phyloP scores from a whole-genome alignment of 2,113 vertebrate species.

The Aspiorhynchus laticeps region DNA sequence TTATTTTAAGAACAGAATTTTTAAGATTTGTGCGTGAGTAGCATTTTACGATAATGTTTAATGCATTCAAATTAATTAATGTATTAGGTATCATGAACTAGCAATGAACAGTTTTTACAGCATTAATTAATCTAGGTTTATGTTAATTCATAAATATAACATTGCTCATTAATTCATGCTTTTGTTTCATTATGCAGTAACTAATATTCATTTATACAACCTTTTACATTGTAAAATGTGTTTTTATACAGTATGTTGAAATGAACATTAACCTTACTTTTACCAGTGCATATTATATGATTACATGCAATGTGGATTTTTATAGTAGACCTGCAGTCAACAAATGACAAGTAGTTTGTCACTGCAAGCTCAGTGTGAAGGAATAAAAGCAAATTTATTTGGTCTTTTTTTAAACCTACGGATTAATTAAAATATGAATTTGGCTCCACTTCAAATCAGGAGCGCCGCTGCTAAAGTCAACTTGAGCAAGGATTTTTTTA shows the following conservation, averaged over 20 bases:
- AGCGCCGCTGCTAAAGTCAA: no score
- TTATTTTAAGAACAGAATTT: neutral
- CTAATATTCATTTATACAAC: neutral
- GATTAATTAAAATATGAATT: slow-evolving; percentile 4
- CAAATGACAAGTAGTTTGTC: neutral
- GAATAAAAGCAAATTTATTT: neutral
- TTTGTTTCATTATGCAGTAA: neutral
- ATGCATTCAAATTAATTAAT: neutral
- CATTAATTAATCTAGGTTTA: neutral
- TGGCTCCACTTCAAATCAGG: neutral
- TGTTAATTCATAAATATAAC: neutral
- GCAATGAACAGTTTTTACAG: neutral
- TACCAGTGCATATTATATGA: neutral
- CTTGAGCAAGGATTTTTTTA: neutral
- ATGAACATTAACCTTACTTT: neutral
- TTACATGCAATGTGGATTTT: neutral
- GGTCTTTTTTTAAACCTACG: neutral
- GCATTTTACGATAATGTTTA: neutral
- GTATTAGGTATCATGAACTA: neutral
- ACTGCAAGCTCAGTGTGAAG: neutral
- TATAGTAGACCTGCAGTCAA: neutral
- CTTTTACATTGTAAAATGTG: neutral
- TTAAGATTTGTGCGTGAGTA: neutral
- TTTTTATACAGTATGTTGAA: neutral
- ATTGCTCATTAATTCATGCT: neutral